Evolutionary conservation across 2,797 vertebrate species (phyloP), one percentile per base, ranked within the genome.

Genomic region (Danio aesculapii): DNA sequence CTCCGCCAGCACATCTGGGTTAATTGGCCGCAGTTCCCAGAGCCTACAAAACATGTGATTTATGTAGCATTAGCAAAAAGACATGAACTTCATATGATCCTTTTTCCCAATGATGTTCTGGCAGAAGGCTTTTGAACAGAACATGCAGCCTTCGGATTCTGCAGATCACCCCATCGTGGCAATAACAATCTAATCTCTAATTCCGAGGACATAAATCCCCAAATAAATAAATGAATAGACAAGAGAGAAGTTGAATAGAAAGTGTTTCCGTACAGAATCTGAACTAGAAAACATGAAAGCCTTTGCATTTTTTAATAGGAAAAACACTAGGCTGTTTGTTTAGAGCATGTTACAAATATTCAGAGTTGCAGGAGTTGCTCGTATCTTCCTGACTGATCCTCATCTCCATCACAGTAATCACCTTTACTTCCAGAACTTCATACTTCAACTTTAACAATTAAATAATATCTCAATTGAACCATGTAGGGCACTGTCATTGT

Each of bases 381-480:
- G 57, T n/a, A 55, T 67, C 74, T 19, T 62, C 14, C n/a, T 73
- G 44, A 53, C 46, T 64, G 73, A 57, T 71, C 57, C 17, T 62
- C 59, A 61, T 19, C 62, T 75, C 73, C 55, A 73, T 81, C 64
- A 58, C 13, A 39, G 67, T 79, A 17, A 63, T 79, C 74, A 17
- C 59, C 30, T 70, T 79, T 71, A 5, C 59, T 63, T 49, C 47
- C 62, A 44, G 57, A 63, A 58, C 43, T 66, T 81, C 79, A 58
- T 9, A 70, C 72, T 79, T 55, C 61, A 67, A 39, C 55, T 17
- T 50, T 67, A 21, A 75, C 66, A 72, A 68, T 74, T 81, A 85
- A 85, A 85, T 81, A 72, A 81, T 82, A 79, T 84, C 84, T 85
- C 81, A 77, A 79, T 81, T 86, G 47, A 61, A 79, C 70, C 80